phyloP scores from a whole-genome alignment of 1,140 invertebrate species.

The Cecropterus lyciades region DNA sequence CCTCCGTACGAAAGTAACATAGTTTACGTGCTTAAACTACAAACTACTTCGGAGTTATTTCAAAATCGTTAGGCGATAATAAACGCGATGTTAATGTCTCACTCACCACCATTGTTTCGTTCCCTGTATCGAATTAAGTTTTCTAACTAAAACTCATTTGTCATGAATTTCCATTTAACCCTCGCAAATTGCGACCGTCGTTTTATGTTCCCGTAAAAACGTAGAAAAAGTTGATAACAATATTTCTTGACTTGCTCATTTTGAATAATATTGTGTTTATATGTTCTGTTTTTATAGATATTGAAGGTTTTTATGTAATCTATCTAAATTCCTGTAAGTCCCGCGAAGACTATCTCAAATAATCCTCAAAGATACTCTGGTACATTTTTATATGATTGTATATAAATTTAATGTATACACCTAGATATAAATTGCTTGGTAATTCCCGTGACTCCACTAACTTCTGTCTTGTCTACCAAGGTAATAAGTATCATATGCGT shows the following conservation, averaged over 20 bases:
- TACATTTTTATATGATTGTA: no score
- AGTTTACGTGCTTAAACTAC: slow-evolving; percentile 10
- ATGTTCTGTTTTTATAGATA: no score
- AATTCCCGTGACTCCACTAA: no score
- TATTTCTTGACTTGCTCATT: not conserved
- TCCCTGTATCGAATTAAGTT: slow-evolving; percentile 34
- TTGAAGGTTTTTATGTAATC: no score
- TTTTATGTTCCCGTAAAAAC: not conserved
- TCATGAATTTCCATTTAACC: slow-evolving; percentile 28
- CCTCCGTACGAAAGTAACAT: slow-evolving; percentile 25
- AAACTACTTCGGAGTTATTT: slow-evolving; percentile 5
- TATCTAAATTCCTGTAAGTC: no score
- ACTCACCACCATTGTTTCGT: slow-evolving; percentile 26
- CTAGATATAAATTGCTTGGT: no score
- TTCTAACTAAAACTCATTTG: slow-evolving; percentile 34
- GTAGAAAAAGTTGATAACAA: not conserved
- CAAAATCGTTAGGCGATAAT: slow-evolving; percentile 17
- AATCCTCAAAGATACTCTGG: no score
- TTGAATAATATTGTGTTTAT: not conserved
- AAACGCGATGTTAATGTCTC: slow-evolving; percentile 33
- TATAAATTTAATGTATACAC: no score
- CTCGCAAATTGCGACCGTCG: slow-evolving; percentile 12
- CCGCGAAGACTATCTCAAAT: no score
- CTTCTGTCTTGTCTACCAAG: no score
- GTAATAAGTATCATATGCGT: no score